Percentiles rank a stretch among this genome's conserved stretches.
Evolutionary conservation across 2,113 vertebrate species (phyloP).

Genomic region (Nycticorax nycticorax): DNA sequence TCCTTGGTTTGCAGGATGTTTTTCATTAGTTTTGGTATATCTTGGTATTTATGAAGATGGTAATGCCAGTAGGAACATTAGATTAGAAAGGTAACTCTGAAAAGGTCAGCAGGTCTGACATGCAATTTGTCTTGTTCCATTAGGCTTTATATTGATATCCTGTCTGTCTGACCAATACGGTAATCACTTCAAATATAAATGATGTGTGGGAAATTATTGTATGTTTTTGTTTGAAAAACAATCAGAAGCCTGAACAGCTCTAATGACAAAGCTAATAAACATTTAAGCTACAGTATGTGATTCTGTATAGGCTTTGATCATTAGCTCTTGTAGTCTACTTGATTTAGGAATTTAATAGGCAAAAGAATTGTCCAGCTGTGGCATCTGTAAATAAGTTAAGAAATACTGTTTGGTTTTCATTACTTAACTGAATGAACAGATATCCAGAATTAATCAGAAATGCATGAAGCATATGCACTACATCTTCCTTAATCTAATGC

Average conservation of each 20-base stretch:
- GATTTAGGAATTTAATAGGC: background rate
- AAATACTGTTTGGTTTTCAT: background rate
- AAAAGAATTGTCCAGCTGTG: background rate
- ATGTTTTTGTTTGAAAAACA: background rate
- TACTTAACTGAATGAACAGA: background rate
- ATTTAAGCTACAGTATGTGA: background rate
- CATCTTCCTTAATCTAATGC: background rate
- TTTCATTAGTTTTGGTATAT: background rate
- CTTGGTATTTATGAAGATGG: constrained; percentile 9
- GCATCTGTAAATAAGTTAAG: background rate
- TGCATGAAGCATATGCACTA: background rate
- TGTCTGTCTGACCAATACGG: background rate
- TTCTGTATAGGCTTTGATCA: background rate
- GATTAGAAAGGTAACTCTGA: constrained; percentile 10
- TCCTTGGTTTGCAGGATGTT: background rate
- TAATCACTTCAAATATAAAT: constrained; percentile 23
- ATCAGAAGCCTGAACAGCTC: background rate
- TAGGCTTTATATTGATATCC: constrained; percentile 4
- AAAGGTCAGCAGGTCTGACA: constrained; percentile 44
- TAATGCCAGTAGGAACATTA: constrained; percentile 8
- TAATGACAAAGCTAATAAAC: constrained; percentile 14
- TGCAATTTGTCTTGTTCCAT: constrained; percentile 43
- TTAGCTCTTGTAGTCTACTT: background rate
- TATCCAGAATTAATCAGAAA: constrained; percentile 1
- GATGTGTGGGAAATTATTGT: background rate